phyloP scores from a whole-genome alignment of 2,888 invertebrate genomes.

The Drosophila stalkeri region DNA sequence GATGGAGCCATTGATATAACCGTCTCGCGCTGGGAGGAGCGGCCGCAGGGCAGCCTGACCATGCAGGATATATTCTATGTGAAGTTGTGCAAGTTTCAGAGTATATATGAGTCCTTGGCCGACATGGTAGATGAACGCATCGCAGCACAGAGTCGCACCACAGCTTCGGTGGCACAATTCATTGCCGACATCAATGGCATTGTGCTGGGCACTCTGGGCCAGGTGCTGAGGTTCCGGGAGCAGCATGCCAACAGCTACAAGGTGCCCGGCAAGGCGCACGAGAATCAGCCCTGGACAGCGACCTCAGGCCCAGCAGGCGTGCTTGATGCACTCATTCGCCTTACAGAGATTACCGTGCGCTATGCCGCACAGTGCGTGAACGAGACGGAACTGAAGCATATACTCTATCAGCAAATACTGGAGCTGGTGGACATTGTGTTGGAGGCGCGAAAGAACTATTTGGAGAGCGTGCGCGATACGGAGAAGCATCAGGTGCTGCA shows the following conservation, averaged over 20 bases:
- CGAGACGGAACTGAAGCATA: conserved; percentile 84
- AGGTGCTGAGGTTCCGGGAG: conserved; percentile 88
- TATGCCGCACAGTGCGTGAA: conserved; percentile 84
- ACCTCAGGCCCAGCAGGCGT: conserved; percentile 87
- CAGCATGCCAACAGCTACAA: conserved; percentile 86
- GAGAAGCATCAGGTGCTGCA: conserved; percentile 87
- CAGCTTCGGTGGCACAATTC: conserved; percentile 86
- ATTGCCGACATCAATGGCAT: conserved; percentile 87
- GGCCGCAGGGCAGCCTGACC: conserved; percentile 86
- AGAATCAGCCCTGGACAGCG: conserved; percentile 92
- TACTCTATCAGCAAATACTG: conserved; percentile 89
- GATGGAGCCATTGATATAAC: conserved; percentile 87
- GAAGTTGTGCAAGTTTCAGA: conserved; percentile 89
- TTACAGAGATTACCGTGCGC: conserved; percentile 83
- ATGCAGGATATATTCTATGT: conserved; percentile 91
- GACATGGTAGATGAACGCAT: conserved; percentile 87
- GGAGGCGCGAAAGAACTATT: conserved; percentile 89
- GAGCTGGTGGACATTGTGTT: conserved; percentile 90
- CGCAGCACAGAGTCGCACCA: conserved; percentile 87
- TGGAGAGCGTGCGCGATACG: conserved; percentile 88
- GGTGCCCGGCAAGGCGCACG: conserved; percentile 85
- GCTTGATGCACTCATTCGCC: conserved; percentile 85
- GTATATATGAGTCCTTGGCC: conserved; percentile 88
- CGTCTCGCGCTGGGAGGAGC: conserved; percentile 85
- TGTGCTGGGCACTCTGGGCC: conserved; percentile 87